A percentile compares a stretch with the other conserved stretches of the same genome.
Conservation (phyloP, 2,888 invertebrate species). For the Zhuqinia jingwanae region DNA sequence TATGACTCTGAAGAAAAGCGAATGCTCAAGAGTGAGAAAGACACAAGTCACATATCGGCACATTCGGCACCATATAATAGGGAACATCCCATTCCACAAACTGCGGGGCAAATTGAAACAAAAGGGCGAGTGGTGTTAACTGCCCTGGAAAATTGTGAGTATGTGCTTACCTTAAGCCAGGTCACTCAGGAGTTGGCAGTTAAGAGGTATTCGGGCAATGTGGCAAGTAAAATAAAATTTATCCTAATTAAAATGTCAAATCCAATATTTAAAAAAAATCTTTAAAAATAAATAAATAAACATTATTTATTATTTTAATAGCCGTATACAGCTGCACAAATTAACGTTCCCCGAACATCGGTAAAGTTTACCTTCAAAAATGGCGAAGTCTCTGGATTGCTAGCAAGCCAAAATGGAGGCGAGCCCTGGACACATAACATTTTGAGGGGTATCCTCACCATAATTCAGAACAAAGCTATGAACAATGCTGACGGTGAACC, state of each 20-base stretch:
- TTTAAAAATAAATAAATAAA: not conserved
- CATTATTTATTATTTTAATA: not conserved
- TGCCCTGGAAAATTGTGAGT: constrained; percentile 53
- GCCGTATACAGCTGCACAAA: not conserved
- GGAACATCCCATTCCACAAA: not conserved
- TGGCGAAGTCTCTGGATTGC: constrained; percentile 48
- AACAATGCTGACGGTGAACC: constrained; percentile 25
- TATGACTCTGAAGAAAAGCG: not conserved
- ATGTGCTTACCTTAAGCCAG: constrained; percentile 44
- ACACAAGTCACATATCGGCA: no score
- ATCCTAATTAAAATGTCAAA: not conserved
- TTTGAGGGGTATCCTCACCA: constrained; percentile 55
- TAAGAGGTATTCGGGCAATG: not conserved
- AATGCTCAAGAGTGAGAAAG: no score
- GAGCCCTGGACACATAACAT: constrained; percentile 62
- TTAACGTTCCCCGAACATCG: constrained; percentile 11
- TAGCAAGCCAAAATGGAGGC: constrained; percentile 16
- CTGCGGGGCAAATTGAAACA: not conserved
- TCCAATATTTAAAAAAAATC: not conserved
- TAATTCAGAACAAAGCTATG: constrained; percentile 64
- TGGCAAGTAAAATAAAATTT: not conserved
- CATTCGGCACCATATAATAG: not conserved
- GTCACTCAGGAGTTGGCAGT: not conserved
- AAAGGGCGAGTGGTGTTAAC: constrained; percentile 26
- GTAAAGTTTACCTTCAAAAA: constrained; percentile 57